phyloP scores from a whole-genome alignment of 2,797 vertebrate species.

The Manis crassicaudata region DNA sequence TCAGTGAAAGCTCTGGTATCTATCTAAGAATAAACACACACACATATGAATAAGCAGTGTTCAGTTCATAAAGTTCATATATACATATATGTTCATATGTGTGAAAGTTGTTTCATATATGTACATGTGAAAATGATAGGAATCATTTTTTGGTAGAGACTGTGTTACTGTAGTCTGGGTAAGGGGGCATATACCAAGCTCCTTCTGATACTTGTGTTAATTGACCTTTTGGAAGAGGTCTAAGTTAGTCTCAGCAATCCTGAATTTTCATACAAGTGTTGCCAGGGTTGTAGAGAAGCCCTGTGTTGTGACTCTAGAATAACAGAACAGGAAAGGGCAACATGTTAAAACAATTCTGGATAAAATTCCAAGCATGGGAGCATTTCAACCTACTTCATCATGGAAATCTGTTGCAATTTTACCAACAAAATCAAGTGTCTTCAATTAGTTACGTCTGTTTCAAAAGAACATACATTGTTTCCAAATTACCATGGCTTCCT shows the following conservation, averaged over 20 bases:
- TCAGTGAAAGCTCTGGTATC: background rate
- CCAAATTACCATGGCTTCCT: constrained; percentile 60
- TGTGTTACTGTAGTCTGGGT: background rate
- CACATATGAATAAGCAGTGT: too few species aligned
- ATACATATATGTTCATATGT: background rate
- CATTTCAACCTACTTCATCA: constrained; percentile 63
- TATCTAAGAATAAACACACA: too few species aligned
- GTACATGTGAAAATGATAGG: background rate
- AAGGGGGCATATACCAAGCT: background rate
- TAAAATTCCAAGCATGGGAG: constrained; percentile 41
- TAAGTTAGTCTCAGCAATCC: background rate
- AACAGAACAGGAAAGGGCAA: constrained; percentile 29
- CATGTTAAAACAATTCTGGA: constrained; percentile 50
- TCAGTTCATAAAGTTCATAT: background rate
- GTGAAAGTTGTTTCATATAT: too few species aligned
- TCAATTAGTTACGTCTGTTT: constrained; percentile 64
- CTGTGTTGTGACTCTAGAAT: constrained; percentile 17
- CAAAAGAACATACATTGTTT: constrained; percentile 65
- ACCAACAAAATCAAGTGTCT: constrained; percentile 61
- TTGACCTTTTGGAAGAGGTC: background rate
- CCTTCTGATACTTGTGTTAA: background rate
- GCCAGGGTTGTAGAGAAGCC: background rate
- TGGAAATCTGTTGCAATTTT: constrained; percentile 62
- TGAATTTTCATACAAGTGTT: constrained; percentile 26
- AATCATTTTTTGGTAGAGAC: background rate